A percentile compares a stretch with the other conserved stretches of the same genome.
phyloP scores from a whole-genome alignment of 1,140 invertebrate genomes.

The Drosophila albomicans region DNA sequence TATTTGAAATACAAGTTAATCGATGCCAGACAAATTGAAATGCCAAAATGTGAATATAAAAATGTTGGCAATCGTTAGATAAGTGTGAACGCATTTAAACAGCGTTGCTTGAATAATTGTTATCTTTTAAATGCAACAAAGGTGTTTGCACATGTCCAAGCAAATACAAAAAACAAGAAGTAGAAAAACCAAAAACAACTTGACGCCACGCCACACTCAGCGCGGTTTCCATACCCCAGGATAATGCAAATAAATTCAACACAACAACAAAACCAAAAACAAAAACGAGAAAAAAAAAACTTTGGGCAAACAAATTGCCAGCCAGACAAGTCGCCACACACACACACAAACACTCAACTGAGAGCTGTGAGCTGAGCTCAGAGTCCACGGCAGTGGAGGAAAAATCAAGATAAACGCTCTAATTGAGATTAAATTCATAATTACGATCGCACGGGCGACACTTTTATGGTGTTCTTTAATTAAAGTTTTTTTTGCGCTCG shows the following conservation, averaged over 20 bases:
- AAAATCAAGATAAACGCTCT: conserved; percentile 83
- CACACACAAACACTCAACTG: background rate
- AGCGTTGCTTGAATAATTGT: conserved; percentile 52
- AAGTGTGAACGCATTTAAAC: conserved; percentile 53
- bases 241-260: conserved; percentile 82
- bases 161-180: conserved; percentile 52
- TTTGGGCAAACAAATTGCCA: conserved; percentile 70
- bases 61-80: conserved; percentile 61
- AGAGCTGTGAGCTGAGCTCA: background rate
- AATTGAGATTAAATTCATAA: conserved; percentile 84
- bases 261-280: conserved; percentile 8
- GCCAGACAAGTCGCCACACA: conserved; percentile 42
- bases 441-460: conserved; percentile 81
- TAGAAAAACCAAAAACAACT: conserved; percentile 7
- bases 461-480: conserved; percentile 84
- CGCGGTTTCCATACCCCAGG: conserved; percentile 40
- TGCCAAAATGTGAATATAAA: conserved; percentile 51
- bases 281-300: conserved; percentile 29
- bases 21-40: conserved; percentile 68
- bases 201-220: conserved; percentile 15
- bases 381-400: conserved; percentile 22
- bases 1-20: conserved; percentile 46
- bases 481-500: conserved; percentile 55
- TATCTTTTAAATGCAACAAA: conserved; percentile 73
- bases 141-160: conserved; percentile 81